These are phyloP conservation scores for Dermatemys mawii DNA, from an alignment of 2,113 vertebrate species.

Conservation along the genomic window DNA sequence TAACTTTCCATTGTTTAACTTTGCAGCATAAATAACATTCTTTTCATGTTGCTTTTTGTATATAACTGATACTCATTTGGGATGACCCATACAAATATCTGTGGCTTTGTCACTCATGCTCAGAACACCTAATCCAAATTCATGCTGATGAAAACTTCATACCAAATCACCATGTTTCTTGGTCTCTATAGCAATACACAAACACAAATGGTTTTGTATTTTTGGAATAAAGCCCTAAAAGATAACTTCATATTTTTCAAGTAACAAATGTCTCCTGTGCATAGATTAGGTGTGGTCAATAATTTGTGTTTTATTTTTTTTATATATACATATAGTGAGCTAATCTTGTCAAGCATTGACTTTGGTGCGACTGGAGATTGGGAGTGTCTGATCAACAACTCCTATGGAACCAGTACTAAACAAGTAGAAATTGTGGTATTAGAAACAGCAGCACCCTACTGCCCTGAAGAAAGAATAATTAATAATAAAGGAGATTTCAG, in stretches of 20 bases:
- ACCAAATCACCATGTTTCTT: not conserved
- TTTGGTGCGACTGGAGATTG: constrained; percentile 84
- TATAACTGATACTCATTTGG: not conserved
- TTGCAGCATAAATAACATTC: not conserved
- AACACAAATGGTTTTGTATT: not conserved
- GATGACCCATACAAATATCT: not conserved
- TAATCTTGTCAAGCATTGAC: constrained; percentile 90
- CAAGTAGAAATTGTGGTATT: constrained; percentile 90
- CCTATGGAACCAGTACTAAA: constrained; percentile 86
- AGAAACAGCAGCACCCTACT: constrained; percentile 88
- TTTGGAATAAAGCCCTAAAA: not conserved
- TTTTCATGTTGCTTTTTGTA: not conserved
- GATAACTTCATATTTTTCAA: not conserved
- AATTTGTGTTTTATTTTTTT: constrained; percentile 17
- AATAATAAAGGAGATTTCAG: constrained; percentile 94
- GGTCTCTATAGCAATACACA: not conserved
- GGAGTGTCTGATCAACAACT: constrained; percentile 90
- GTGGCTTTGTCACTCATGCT: not conserved
- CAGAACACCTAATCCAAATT: not conserved
- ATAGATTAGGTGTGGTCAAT: not conserved
- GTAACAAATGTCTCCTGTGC: not conserved
- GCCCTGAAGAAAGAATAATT: constrained; percentile 86
- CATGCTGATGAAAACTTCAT: not conserved
- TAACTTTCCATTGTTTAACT: not conserved
- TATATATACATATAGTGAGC: constrained; percentile 79